Evolutionary conservation across 2,888 invertebrate genomes (phyloP), one percentile per base, ranked within the genome.

Genomic region (Scaeva pyrastri): DNA sequence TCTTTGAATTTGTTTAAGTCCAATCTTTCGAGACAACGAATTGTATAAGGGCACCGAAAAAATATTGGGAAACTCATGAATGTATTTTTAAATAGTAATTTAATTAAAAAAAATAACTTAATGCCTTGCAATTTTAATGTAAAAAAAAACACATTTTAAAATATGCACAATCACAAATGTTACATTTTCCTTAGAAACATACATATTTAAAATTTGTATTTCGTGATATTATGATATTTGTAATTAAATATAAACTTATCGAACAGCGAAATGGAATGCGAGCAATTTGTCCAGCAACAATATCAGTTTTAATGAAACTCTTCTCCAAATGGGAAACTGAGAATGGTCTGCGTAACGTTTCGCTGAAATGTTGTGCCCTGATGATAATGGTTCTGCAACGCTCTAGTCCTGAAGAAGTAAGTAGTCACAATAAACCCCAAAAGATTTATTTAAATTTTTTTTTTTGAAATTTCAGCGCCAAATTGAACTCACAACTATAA

Each of bases 211-310:
- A 48, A 19, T 3, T 16, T 10, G 1, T 50, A 4, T 21, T 50
- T 23, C 14, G 19, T 50, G 10, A 19, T 1, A n/a, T n/a, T 21
- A n/a, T n/a, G 26, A 14, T 6, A 52, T 52, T 52, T 23, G 2
- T 23, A 52, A 3, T 6, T 21, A 21, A 66, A 66, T 16, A 14
- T 21, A 14, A 36, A 26, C 23, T 14, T 19, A 48, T 52, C 14
- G 3, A 55, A 88, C 93, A 94, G 93, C 93, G 93, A 72, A 95
- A 95, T 93, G 94, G 94, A 52, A 92, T 94, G 90, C 93, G 93
- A 87, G 94, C 94, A 58, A 94, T 95, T 84, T 94, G 94, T 88
- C 95, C 95, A 16, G 94, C 95, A 21, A 95, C 94, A 12, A 93
- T 94, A 68, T 94, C 94, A 82, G 92, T 94, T 75, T 90, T 95